Base-by-base conservation (phyloP, 2,888 invertebrate species). In the Pilophorus perplexus region DNA sequence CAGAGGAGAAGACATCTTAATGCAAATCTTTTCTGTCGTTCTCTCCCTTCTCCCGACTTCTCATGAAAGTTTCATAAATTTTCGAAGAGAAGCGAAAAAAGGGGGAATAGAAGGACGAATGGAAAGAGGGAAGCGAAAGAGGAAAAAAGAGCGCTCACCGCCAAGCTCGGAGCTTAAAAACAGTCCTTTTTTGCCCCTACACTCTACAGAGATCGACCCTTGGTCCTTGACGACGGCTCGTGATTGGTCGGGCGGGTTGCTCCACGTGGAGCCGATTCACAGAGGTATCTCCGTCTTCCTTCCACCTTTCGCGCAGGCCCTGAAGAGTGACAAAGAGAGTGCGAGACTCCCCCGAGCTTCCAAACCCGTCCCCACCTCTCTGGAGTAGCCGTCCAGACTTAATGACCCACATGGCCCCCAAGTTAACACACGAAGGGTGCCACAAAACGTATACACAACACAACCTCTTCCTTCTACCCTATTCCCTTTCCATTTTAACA, bases 401-500 rank as follows among this genome's bases (percentile, higher is more conserved):
- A 69, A 69, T 69, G 69, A 69, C 69, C 69, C 69, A 54, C 66
- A 54, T 44, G 28, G 62, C 62, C 62, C 62, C 62, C 62, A 44
- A 62, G 46, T 69, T 69, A 69, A 68, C 69, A 68, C 69, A 67
- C 66, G 66, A 68, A 69, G 69, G 68, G 69, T 69, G 69, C 69
- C 69, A 68, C 69, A 69, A 69, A 69, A 69, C 69, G 67, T 69
- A 69, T 69, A 69, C 67, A 69, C 67, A 67, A 67, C 67, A 65
- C 44, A 54, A 54, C 54, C 65, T 27, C 25, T 46, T 44, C 44
- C 14, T 27, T 38, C 37, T 42, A 27, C 14, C 25, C 14, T 5
- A 25, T 16, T 37, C 37, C 37, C 59, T 42, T 12, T 59, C 42
- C 14, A 27, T 40, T 2, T 50, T 25, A 16, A 10, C 18, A 10